Conservation (phyloP, 1,140 invertebrate species). For the Drosophila tristis region DNA sequence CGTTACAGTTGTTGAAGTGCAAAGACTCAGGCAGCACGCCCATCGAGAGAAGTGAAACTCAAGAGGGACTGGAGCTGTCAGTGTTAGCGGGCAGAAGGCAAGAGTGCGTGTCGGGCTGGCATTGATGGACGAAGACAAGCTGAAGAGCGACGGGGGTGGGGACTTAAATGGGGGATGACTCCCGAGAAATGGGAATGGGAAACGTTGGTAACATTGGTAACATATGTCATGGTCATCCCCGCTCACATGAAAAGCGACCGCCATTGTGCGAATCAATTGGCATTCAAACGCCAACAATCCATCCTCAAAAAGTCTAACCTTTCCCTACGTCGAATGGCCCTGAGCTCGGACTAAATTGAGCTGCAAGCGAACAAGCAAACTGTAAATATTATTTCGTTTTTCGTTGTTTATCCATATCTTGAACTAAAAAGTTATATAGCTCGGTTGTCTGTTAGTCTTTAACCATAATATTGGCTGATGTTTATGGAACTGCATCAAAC, state of each 20-base stretch:
- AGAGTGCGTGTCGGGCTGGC: slow-evolving; percentile 28
- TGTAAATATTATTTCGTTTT: no score
- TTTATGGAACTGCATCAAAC: no score
- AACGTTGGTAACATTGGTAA: slow-evolving; percentile 5
- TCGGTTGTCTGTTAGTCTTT: no score
- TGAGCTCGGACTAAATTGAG: no score
- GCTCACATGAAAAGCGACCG: background rate
- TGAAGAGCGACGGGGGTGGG: background rate
- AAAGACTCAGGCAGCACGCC: slow-evolving; percentile 9
- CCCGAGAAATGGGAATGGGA: slow-evolving; percentile 4
- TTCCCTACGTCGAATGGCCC: no score
- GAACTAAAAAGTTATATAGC: no score
- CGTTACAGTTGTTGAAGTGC: slow-evolving; percentile 12
- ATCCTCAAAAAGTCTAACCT: no score
- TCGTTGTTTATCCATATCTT: no score
- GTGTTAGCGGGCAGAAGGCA: slow-evolving; percentile 40
- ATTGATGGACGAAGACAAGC: slow-evolving; percentile 53
- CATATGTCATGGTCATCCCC: slow-evolving; percentile 39
- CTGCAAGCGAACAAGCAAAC: no score
- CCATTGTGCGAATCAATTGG: no score
- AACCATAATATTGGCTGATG: no score
- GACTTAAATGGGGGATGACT: background rate
- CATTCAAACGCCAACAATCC: background rate
- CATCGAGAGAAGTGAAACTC: background rate
- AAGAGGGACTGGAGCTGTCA: slow-evolving; percentile 7